Evolutionary conservation across 2,888 invertebrate genomes (phyloP), one percentile per base, ranked within the genome.

Genomic region (Cremastinae sp.): DNA sequence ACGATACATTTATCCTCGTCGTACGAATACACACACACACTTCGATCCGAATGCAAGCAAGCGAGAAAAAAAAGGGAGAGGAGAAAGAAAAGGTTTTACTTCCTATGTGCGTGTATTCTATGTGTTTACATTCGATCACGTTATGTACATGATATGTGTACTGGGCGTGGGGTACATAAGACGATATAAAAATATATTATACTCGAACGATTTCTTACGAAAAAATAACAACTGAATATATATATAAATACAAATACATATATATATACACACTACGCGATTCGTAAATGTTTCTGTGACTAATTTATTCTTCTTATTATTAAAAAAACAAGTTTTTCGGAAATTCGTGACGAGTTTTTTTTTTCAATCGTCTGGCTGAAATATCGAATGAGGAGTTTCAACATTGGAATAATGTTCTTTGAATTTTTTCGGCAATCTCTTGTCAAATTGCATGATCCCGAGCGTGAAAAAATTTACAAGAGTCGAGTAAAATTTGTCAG

Each of bases 171-270:
- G 34, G 79, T 79, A 80, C 80, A 79, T 82, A 74, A 74, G 62
- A 75, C 78, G 74, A 76, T 71, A 74, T 38, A 28, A 71, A 22
- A n/a, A n/a, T n/a, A 68, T 74, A 81, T 72, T 75, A 85, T 82
- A 84, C 81, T 81, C 81, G 82, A 84, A 81, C 79, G 81, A 82
- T 86, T 86, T 88, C 86, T 84, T 87, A 87, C 84, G 83, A 81
- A 85, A 78, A 80, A 59, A 74, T 49, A 54, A 53, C 14, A 81
- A 85, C 86, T 81, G 84, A 78, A 81, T 58, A 70, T 61, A 45
- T 47, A n/a, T n/a, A n/a, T n/a, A n/a, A n/a, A n/a, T n/a, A n/a
- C n/a, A n/a, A n/a, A n/a, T n/a, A n/a, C 36, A 58, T 47, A 56
- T 22, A 65, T 38, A 75, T 49, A 66, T 38, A 73, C 47, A 69